Evolutionary conservation across 2,113 vertebrate species (phyloP).

Genomic region (Carollia perspicillata): DNA sequence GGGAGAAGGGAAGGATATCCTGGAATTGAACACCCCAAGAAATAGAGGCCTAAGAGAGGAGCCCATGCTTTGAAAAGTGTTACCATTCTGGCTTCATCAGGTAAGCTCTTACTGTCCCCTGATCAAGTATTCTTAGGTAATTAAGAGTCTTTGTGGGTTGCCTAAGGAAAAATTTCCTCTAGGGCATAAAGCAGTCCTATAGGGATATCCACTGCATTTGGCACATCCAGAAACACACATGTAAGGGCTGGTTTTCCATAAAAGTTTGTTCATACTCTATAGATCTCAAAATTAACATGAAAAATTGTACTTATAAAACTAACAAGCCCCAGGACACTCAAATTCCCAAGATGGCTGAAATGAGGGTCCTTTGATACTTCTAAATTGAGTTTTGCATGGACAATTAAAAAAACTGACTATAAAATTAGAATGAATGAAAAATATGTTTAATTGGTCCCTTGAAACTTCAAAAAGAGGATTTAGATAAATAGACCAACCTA

Average conservation of each 20-base stretch:
- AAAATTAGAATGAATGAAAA: too few species aligned
- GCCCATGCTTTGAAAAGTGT: neutral
- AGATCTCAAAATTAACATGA: too few species aligned
- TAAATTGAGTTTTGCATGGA: too few species aligned
- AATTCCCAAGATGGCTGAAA: neutral
- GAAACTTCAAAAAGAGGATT: too few species aligned
- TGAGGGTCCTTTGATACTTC: neutral
- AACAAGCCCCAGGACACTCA: neutral
- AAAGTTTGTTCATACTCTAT: too few species aligned
- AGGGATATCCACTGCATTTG: neutral
- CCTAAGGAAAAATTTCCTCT: neutral
- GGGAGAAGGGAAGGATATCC: neutral
- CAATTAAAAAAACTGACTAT: too few species aligned
- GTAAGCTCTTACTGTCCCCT: neutral
- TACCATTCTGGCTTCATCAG: neutral
- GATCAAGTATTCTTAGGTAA: neutral
- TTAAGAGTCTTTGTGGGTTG: neutral
- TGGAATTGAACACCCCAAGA: neutral
- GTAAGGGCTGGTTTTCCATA: too few species aligned
- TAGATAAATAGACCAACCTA: too few species aligned
- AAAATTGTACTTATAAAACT: neutral
- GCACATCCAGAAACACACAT: neutral
- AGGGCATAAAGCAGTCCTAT: neutral
- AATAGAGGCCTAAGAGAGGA: neutral
- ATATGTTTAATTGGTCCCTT: too few species aligned